Evolutionary conservation across 1,140 invertebrate genomes (phyloP).

Genomic region (Cotesia vestalis): DNA sequence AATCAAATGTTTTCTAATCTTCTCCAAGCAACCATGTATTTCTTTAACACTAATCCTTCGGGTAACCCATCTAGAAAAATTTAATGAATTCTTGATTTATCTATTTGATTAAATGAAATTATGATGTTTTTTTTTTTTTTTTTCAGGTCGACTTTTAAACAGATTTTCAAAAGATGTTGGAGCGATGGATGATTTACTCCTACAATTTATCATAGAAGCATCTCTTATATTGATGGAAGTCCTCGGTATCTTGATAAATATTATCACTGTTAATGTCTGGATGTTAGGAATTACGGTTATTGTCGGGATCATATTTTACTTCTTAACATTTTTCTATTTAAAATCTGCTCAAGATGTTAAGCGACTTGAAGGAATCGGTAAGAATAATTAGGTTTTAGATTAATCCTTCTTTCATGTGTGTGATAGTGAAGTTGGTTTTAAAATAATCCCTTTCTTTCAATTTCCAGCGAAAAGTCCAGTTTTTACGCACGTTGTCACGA

Average conservation of each 20-base stretch:
- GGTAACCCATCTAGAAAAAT: conserved; percentile 59
- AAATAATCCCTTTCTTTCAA: too few species aligned
- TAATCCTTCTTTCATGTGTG: not conserved
- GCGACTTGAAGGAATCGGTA: conserved; percentile 67
- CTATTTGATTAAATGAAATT: too few species aligned
- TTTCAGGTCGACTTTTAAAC: conserved; percentile 46
- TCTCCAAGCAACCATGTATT: conserved; percentile 79
- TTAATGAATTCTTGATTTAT: not conserved
- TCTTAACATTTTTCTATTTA: conserved; percentile 70
- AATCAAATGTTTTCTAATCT: conserved; percentile 84
- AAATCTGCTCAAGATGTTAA: conserved; percentile 71
- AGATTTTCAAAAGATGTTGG: conserved; percentile 68
- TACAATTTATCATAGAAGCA: conserved; percentile 74
- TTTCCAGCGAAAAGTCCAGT: conserved; percentile 77
- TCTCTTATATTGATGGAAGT: conserved; percentile 64
- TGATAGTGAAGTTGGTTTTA: not conserved
- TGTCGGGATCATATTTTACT: conserved; percentile 66
- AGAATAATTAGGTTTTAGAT: conserved; percentile 35
- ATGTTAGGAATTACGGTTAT: conserved; percentile 68
- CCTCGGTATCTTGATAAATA: conserved; percentile 65
- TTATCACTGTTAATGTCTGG: conserved; percentile 69
- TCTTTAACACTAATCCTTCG: conserved; percentile 86
- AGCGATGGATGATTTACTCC: conserved; percentile 71
- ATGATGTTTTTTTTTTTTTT: conserved; percentile 26
- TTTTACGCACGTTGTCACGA: conserved; percentile 83